phyloP scores from a whole-genome alignment of 2,888 invertebrate species.

The Cephus rjabovi region DNA sequence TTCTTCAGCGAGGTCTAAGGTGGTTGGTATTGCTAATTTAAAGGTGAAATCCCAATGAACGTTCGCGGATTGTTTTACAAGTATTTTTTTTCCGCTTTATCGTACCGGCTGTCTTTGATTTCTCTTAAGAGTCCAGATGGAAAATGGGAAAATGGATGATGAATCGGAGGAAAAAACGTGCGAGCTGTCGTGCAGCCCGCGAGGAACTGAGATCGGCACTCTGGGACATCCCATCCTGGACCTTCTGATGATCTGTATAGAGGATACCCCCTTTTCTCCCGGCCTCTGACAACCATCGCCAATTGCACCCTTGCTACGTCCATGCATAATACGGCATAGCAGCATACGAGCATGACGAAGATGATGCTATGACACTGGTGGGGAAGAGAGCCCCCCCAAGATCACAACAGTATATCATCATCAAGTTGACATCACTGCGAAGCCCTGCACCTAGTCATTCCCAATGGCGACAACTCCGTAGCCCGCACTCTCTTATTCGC shows the following conservation, averaged over 20 bases:
- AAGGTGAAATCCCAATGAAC: background rate
- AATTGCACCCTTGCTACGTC: constrained; percentile 3
- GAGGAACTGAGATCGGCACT: constrained; percentile 47
- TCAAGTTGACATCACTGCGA: constrained; percentile 59
- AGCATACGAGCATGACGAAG: background rate
- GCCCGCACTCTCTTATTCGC: constrained; percentile 14
- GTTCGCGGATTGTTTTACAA: background rate
- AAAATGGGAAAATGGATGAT: background rate
- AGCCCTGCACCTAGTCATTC: constrained; percentile 33
- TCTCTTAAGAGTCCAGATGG: background rate
- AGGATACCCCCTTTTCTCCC: constrained; percentile 8
- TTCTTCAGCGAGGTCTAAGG: background rate
- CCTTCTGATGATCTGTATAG: constrained; percentile 27
- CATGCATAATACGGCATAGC: background rate
- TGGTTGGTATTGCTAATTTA: background rate
- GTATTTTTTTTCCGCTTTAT: background rate
- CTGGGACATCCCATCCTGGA: constrained; percentile 29
- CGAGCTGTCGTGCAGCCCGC: constrained; percentile 53
- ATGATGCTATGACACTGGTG: constrained; percentile 26
- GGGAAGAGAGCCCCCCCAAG: constrained; percentile 45
- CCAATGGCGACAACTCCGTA: constrained; percentile 10
- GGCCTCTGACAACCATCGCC: constrained; percentile 1
- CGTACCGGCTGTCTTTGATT: background rate
- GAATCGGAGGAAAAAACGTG: constrained; percentile 26
- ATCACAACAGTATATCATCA: constrained; percentile 64